These are phyloP conservation scores for Melanotaenia parkinsoni DNA, from an alignment of 2,797 vertebrate species.

Conservation along the genomic window DNA sequence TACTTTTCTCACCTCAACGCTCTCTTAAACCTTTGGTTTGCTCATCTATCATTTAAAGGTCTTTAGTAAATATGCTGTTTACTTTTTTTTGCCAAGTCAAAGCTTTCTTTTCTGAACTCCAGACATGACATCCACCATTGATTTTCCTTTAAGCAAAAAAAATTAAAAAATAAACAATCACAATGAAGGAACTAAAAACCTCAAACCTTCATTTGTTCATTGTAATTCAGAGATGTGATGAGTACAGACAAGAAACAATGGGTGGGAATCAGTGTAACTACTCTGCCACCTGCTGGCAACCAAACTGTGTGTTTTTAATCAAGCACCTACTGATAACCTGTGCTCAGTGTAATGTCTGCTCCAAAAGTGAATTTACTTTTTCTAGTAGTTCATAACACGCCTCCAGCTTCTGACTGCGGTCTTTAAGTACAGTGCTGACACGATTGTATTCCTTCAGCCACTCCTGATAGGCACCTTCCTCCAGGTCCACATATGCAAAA, in stretches of 20 bases:
- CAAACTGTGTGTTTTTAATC: background rate
- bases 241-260: conserved; percentile 13
- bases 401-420: conserved; percentile 91
- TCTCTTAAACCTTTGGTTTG: conserved; percentile 28
- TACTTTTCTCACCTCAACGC: conserved; percentile 62
- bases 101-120: background rate
- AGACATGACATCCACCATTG: background rate
- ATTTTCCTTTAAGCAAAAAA: background rate
- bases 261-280: conserved; percentile 12
- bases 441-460: conserved; percentile 91
- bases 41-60: conserved; percentile 18
- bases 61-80: background rate
- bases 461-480: conserved; percentile 88
- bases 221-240: background rate
- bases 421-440: conserved; percentile 90
- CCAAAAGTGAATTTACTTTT: conserved; percentile 84
- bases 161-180: background rate
- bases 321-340: background rate
- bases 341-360: background rate
- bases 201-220: conserved; percentile 5
- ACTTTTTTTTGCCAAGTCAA: background rate
- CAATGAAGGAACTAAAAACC: background rate
- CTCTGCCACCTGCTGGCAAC: conserved; percentile 76
- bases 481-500: conserved; percentile 93
- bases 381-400: conserved; percentile 97